Conservation (phyloP, 2,797 vertebrate species). For the Kryptopterus vitreolus region DNA sequence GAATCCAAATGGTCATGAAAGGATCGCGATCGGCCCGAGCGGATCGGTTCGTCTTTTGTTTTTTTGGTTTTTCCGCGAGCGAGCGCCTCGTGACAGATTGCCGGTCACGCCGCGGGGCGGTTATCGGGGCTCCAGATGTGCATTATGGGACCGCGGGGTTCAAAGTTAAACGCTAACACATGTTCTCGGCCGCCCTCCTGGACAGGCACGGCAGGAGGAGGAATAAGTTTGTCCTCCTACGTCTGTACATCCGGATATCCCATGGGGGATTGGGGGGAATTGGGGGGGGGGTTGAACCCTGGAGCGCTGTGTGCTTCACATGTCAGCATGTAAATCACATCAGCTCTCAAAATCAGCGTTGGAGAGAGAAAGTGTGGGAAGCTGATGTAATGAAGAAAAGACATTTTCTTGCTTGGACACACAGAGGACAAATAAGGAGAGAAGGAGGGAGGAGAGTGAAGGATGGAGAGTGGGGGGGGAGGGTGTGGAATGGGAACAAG, state of each 20-base stretch:
- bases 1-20: conserved; percentile 62
- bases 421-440: conserved; percentile 17
- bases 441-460: not conserved
- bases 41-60: conserved; percentile 68
- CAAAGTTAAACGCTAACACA: conserved; percentile 68
- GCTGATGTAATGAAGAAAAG: conserved; percentile 26
- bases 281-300: conserved; percentile 59
- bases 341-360: conserved; percentile 42
- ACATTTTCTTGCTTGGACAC: not conserved
- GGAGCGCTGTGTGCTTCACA: conserved; percentile 59
- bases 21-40: conserved; percentile 55
- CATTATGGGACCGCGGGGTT: conserved; percentile 62
- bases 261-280: conserved; percentile 57
- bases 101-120: conserved; percentile 60
- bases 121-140: conserved; percentile 62
- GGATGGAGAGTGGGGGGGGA: conserved; percentile 18
- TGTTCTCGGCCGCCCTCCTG: conserved; percentile 58
- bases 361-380: conserved; percentile 35
- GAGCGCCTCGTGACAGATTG: conserved; percentile 64
- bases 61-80: conserved; percentile 50
- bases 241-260: conserved; percentile 56
- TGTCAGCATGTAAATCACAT: conserved; percentile 64
- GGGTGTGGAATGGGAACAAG: conserved; percentile 25
- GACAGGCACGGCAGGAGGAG: conserved; percentile 53
- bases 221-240: conserved; percentile 61